Percentiles rank a stretch among this genome's conserved stretches.
phyloP scores from a whole-genome alignment of 2,113 vertebrate species.

The Chrysemys picta region DNA sequence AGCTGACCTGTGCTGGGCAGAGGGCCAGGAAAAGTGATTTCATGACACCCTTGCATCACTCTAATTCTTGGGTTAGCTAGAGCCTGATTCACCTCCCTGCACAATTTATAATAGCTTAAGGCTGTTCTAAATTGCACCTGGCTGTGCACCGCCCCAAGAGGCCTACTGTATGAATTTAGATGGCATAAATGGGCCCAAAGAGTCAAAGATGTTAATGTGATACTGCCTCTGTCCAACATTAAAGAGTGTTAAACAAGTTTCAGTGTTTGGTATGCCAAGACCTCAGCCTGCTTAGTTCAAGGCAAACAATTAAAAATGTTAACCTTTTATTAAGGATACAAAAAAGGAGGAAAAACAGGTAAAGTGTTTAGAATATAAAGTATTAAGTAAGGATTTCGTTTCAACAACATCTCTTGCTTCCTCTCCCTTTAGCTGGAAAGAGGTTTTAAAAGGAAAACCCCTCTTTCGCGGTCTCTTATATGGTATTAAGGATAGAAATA shows the following conservation, averaged over 20 bases:
- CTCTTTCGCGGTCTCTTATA: background rate
- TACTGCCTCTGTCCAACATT: background rate
- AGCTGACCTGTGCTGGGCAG: background rate
- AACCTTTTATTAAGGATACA: background rate
- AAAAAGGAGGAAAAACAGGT: background rate
- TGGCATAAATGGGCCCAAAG: background rate
- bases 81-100: background rate
- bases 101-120: background rate
- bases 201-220: background rate
- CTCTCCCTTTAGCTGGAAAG: background rate
- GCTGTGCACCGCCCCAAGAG: background rate
- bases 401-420: background rate
- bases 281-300: background rate
- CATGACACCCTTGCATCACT: too few species aligned
- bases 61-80: background rate
- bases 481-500: background rate
- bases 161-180: background rate
- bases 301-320: background rate
- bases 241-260: background rate
- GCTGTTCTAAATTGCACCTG: background rate
- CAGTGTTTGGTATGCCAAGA: background rate
- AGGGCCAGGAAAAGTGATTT: background rate
- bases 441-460: background rate
- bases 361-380: background rate
- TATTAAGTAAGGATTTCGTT: background rate